These are phyloP conservation scores for Schrankia costaestrigalis DNA, from an alignment of 2,888 invertebrate genomes.

Conservation along the genomic window DNA sequence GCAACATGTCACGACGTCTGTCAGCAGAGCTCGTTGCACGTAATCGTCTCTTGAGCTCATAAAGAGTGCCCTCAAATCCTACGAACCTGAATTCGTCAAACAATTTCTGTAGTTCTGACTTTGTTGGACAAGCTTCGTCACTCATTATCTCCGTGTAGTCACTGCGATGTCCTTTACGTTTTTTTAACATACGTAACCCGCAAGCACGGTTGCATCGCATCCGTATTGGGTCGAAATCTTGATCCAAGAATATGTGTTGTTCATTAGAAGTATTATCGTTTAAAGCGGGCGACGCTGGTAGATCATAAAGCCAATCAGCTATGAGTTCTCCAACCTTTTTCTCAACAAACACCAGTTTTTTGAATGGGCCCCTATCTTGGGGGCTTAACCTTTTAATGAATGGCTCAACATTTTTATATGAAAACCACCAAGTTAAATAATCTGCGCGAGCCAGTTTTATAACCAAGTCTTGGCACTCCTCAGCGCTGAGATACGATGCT, in stretches of 20 bases:
- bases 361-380: constrained; percentile 38
- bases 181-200: neutral
- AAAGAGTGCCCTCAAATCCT: constrained; percentile 47
- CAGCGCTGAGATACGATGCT: constrained; percentile 35
- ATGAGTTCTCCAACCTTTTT: constrained; percentile 38
- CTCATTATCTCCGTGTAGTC: neutral
- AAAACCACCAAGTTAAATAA: constrained; percentile 42
- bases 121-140: neutral
- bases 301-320: constrained; percentile 39
- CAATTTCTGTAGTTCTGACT: constrained; percentile 45
- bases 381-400: constrained; percentile 40
- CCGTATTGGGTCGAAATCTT: neutral
- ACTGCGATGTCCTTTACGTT: neutral
- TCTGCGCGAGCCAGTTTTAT: constrained; percentile 42
- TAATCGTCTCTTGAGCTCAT: constrained; percentile 47
- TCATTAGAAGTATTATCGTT: neutral
- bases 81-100: constrained; percentile 54
- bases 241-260: neutral
- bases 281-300: constrained; percentile 18
- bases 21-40: constrained; percentile 40
- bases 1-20: constrained; percentile 53
- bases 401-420: constrained; percentile 47
- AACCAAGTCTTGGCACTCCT: constrained; percentile 46
- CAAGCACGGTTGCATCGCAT: neutral
- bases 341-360: constrained; percentile 46